Evolutionary conservation across 1,140 invertebrate genomes (phyloP), one percentile per base, ranked within the genome.

Genomic region (Drosophila lini): DNA sequence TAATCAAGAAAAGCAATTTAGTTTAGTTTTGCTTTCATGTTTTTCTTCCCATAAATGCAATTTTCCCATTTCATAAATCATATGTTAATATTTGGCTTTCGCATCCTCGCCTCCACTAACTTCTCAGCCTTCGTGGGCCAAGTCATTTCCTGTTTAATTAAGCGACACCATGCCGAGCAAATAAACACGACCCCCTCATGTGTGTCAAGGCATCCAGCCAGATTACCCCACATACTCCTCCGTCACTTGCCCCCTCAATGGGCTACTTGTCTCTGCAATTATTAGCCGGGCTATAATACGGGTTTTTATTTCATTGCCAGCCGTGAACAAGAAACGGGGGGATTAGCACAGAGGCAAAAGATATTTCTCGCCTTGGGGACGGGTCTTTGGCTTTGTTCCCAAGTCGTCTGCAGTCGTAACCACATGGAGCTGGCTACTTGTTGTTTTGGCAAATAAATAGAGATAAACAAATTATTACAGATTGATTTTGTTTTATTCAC

Each of bases 81-180:
- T 84, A 65, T 47, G 60, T 50, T 70, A 78, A 70, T 78, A 70
- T 65, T 74, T 56, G 60, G 59, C 58, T 76, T 48, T 59, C 53
- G 11, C 57, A 50, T 36, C 50, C n/a, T 22, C 5, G 19, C 50
- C 7, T 8, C 13, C 19, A 55, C 8, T 6, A 9, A 15, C 19
- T n/a, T 10, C 52, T 55, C 52, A 38, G 34, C 16, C 32, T 3
- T 47, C 19, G 28, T 48, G 47, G 38, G 25, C 56, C 48, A 36
- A 68, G 64, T 40, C 55, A 62, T 57, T 61, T 16, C 36, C 36
- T 84, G 68, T 78, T 81, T 84, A 84, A 84, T 84, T 85, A 84
- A 84, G 74, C 68, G 78, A 78, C 57, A 45, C 57, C 81, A 81
- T 80, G 74, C 60, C 44, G 81, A 32, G 78, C 47, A 61, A 47